A percentile compares a stretch with the other conserved stretches of the same genome.
Evolutionary conservation across 2,113 vertebrate genomes (phyloP).

Genomic region (Ibidorhyncha struthersii): DNA sequence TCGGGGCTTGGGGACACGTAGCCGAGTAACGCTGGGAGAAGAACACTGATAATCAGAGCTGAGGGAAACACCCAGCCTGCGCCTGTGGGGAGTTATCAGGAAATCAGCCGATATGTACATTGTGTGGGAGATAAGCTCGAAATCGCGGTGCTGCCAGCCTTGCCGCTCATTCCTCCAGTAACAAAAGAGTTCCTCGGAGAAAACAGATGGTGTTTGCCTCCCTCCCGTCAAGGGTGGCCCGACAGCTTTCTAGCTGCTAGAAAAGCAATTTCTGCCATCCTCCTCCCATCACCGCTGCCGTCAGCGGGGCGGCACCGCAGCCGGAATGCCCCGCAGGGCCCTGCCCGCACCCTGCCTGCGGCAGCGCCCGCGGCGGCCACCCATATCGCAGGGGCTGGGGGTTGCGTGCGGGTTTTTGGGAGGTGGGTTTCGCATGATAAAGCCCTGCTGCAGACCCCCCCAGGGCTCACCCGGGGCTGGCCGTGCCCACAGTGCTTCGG

Average conservation of each 20-base stretch:
- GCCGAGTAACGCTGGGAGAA: background rate
- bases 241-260: background rate
- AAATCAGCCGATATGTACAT: accelerated
- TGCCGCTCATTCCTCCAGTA: background rate
- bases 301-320: accelerated
- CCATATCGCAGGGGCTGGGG: accelerated
- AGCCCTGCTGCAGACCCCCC: background rate
- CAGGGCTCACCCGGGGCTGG: background rate
- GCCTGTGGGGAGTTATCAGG: background rate
- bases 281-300: accelerated
- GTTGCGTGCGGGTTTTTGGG: accelerated
- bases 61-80: background rate
- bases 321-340: background rate
- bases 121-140: background rate
- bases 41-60: background rate
- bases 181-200: background rate
- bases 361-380: background rate
- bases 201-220: constrained; percentile 28
- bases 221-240: background rate
- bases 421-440: accelerated
- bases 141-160: background rate
- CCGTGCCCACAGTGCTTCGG: accelerated
- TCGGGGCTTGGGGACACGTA: accelerated
- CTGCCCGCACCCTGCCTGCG: accelerated
- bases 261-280: background rate